Percentiles rank a stretch among this genome's conserved stretches.
phyloP scores from a whole-genome alignment of 2,888 invertebrate genomes.

The Xestia sexstrigata region DNA sequence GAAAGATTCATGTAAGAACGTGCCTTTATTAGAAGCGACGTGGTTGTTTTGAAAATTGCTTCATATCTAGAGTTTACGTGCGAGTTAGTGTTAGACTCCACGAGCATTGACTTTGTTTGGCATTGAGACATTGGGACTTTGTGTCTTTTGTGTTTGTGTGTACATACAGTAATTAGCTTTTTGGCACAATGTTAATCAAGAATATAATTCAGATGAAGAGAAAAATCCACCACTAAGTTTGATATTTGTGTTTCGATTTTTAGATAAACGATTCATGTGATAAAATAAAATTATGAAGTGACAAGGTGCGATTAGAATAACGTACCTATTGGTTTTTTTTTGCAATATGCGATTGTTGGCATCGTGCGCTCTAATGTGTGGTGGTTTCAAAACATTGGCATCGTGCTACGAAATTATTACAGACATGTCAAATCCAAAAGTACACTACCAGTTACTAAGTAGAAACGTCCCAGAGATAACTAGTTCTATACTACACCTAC shows the following conservation, averaged over 20 bases:
- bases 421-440: neutral
- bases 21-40: conserved; percentile 87
- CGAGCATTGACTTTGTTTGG: neutral
- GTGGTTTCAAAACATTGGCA: no score
- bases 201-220: neutral
- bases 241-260: neutral
- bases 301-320: no score
- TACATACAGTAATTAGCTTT: conserved; percentile 23
- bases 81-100: conserved; percentile 25
- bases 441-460: neutral
- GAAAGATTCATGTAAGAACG: conserved; percentile 87
- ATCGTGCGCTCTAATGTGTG: no score
- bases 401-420: no score
- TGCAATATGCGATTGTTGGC: no score
- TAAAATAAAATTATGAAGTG: neutral
- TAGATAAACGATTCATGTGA: neutral
- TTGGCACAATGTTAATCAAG: neutral
- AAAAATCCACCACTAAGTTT: neutral
- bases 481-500: neutral
- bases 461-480: neutral
- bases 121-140: conserved; percentile 2
- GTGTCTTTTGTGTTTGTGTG: no score
- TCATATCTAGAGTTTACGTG: conserved; percentile 67
- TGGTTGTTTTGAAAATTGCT: conserved; percentile 87
- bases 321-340: no score